Evolutionary conservation across 2,113 vertebrate genomes (phyloP).

Genomic region (Cervus canadensis): DNA sequence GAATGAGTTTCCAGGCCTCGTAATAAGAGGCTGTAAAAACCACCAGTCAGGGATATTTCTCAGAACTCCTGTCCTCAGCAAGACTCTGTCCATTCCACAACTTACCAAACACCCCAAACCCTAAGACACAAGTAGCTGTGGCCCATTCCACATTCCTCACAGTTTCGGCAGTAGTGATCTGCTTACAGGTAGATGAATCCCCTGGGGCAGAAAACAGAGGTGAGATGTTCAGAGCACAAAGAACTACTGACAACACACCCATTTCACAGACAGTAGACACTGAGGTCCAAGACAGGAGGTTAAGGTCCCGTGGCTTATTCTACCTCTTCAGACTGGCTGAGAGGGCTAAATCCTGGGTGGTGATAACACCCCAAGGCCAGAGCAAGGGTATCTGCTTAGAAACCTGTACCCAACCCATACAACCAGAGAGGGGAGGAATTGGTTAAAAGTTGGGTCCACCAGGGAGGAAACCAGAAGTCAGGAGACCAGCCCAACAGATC

Average conservation of each 20-base stretch:
- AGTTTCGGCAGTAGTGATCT: constrained; percentile 85
- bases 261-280: neutral
- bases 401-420: neutral
- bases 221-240: neutral
- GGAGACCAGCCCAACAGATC: neutral
- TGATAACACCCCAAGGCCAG: neutral
- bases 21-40: neutral
- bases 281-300: neutral
- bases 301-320: neutral
- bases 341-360: neutral
- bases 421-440: neutral
- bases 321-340: neutral
- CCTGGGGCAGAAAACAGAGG: constrained; percentile 69
- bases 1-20: neutral
- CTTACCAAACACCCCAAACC: constrained; percentile 89
- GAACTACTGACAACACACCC: neutral
- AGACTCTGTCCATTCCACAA: neutral
- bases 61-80: neutral
- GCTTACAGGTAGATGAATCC: constrained; percentile 87
- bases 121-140: constrained; percentile 86
- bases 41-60: neutral
- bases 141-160: constrained; percentile 89
- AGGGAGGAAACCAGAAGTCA: neutral
- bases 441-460: neutral
- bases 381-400: neutral